These are phyloP conservation scores for Enteromius radiatus DNA, from an alignment of 2,797 vertebrate genomes.

Conservation along the genomic window DNA sequence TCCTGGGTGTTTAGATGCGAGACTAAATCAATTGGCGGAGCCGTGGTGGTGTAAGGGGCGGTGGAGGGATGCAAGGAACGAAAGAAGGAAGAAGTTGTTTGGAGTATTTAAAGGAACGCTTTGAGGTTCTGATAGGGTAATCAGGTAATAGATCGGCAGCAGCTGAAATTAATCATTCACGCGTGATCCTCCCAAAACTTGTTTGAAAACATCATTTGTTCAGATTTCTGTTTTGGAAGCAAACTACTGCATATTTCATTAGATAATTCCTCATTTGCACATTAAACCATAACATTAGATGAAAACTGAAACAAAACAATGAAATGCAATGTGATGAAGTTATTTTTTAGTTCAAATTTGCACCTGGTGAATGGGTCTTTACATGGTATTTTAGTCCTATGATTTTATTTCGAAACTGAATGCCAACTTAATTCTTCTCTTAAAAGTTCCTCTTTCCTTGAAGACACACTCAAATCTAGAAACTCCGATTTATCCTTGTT, in stretches of 20 bases:
- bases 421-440: neutral
- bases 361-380: neutral
- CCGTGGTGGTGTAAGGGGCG: too few relatives aligned
- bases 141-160: too few relatives aligned
- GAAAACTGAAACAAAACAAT: neutral
- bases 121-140: too few relatives aligned
- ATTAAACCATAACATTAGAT: neutral
- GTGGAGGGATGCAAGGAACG: too few relatives aligned
- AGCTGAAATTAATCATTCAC: too few relatives aligned
- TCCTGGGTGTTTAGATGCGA: too few relatives aligned
- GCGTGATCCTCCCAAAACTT: too few relatives aligned
- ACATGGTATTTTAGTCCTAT: neutral
- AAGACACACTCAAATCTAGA: neutral
- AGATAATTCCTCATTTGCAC: neutral
- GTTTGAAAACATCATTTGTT: too few relatives aligned
- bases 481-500: conserved; percentile 30
- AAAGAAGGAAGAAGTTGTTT: too few relatives aligned
- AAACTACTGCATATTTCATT: neutral
- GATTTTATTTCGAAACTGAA: neutral
- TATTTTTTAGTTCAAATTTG: neutral
- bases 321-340: neutral
- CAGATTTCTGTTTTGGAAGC: neutral
- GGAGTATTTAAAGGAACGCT: too few relatives aligned
- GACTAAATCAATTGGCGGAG: too few relatives aligned
- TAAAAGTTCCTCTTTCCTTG: neutral